Base-by-base conservation (phyloP, 2,888 invertebrate genomes). In the Meta bourneti region DNA sequence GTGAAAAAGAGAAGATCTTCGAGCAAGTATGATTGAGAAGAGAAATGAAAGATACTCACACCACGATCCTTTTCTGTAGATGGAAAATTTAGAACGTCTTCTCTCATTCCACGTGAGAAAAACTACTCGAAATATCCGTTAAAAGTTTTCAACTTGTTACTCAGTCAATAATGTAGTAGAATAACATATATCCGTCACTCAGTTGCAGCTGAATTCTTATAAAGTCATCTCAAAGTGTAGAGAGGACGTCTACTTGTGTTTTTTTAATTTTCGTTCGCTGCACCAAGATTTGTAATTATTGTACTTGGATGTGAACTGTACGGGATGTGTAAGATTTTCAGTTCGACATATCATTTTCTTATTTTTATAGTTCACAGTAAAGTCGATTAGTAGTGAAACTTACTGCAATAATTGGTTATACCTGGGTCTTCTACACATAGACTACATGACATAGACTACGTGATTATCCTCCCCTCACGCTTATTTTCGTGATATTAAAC, bases 271-370 rank as follows among this genome's bases (percentile, higher is more conserved):
- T 16, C 61, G 61, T 61, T 61, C 61, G 61, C 61, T 49, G 75
- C 49, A 16, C 75, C 49, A 75, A 16, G 16, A 70, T n/a, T 80
- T 61, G 54, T 69, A 69, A 81, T 69, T 49, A 71, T 11, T 70
- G 19, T 49, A 48, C 16, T 7, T n/a, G 71, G 20, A 71, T 71
- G 20, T 52, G 20, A 5, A 80, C 61, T 54, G n/a, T 61, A 34
- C 34, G 34, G 20, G 81, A 69, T 70, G 75, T 75, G 69, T 74
- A 84, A 84, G 72, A 61, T 75, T 85, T 85, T 85, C 61, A 85
- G 85, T 85, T 85, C 48, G 34, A 85, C 85, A 85, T 85, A 85
- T 85, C 85, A 85, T 77, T 85, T 83, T 77, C 77, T 48, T 74
- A 81, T 72, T 83, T 82, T 82, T 83, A 54, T 83, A 83, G 83